A percentile compares a stretch with the other conserved stretches of the same genome.
Evolutionary conservation across 2,888 invertebrate species (phyloP).

Genomic region (Drepanosiphum platanoidis): DNA sequence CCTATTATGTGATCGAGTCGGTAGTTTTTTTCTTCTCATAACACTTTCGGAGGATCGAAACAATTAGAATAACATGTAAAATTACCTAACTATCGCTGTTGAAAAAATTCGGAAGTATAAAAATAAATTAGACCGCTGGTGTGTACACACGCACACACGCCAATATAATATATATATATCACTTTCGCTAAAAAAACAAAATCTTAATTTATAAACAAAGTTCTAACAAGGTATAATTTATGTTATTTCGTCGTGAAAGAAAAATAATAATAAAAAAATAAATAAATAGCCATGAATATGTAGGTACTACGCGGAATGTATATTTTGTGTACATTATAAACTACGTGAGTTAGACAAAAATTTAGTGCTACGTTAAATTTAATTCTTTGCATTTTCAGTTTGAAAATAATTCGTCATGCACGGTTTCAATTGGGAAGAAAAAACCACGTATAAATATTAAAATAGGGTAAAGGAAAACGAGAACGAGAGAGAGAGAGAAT

Average conservation of each 20-base stretch:
- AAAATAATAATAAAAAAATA: too few relatives aligned
- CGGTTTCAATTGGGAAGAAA: neutral
- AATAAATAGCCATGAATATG: too few relatives aligned
- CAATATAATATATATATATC: neutral
- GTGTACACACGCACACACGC: too few relatives aligned
- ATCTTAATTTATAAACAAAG: neutral
- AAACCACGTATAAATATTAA: neutral
- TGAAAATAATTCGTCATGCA: conserved; percentile 29
- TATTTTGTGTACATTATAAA: neutral
- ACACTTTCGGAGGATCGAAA: neutral
- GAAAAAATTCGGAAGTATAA: neutral
- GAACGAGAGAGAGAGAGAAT: neutral
- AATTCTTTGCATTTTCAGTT: neutral
- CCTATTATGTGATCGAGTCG: neutral
- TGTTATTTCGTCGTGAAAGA: neutral
- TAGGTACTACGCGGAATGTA: too few relatives aligned
- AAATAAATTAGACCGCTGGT: too few relatives aligned
- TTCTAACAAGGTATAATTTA: neutral
- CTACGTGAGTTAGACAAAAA: conserved; percentile 5
- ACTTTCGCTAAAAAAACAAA: neutral
- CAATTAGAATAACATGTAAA: neutral
- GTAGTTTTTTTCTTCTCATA: neutral
- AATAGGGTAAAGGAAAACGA: neutral
- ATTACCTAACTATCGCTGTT: neutral
- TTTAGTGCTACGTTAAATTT: conserved; percentile 6